Base-by-base conservation (phyloP, 2,888 invertebrate species). In the Cancer borealis region DNA sequence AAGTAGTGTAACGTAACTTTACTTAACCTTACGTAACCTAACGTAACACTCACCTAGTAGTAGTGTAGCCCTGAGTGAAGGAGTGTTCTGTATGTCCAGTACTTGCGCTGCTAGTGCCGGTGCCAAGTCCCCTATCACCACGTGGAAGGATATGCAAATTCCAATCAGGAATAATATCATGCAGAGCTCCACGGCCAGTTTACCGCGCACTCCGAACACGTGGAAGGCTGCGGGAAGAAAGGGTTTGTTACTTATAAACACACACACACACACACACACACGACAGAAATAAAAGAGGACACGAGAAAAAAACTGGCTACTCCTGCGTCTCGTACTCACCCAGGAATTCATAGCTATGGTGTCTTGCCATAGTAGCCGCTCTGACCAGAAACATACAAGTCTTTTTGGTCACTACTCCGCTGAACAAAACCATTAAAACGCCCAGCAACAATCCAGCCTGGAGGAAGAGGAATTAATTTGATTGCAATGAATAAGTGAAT, bases 121-220 rank as follows among this genome's bases (percentile, higher is more conserved):
- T 0, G 99, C 99, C 89, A 99, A 97, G 96, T 99, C 99, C 0
- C 99, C 99, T 96, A 99, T 98, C n/a, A 99, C 99, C 30, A 99
- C 99, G 96, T 99, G 98, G 96, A 99, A 99, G 5, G 99, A 99
- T 93, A 99, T 98, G 96, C 99, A 98, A 0, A 99, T 99, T 14
- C 99, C 99, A 96, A 99, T 97, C 92, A 99, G 97, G 96, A 99
- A 99, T 0, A 99, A 98, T 96, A 99, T 99, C 96, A 99, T 98
- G 96, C 99, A 98, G 14, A 99, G 97, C 97, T 99, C 99, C 0
- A 99, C 98, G 0, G 98, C 97, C 95, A 99, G 97, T 96, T 99
- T 99, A 45, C 99, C 99, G n/a, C 98, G 97, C 0, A 98, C 97
- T 8, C 99, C 99, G 96, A 99, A 99, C 0, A 98, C 98, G 96